phyloP scores from a whole-genome alignment of 1,140 invertebrate genomes.

The Pseudomyrmex flavicornis region DNA sequence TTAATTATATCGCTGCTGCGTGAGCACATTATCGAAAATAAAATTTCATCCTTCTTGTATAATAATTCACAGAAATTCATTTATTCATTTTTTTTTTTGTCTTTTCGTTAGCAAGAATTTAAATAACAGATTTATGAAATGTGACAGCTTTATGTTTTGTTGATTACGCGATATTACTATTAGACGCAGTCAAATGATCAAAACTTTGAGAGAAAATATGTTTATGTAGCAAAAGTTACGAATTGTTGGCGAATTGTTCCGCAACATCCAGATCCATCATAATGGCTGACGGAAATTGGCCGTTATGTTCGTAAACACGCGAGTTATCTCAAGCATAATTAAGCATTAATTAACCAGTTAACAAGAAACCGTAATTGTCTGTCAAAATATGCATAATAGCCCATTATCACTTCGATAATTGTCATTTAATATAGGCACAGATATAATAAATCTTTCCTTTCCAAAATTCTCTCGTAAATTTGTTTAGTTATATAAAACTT shows the following conservation, averaged over 20 bases:
- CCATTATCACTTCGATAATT: not conserved
- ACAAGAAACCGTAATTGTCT: conserved; percentile 28
- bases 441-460: not conserved
- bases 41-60: not conserved
- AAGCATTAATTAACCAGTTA: conserved; percentile 54
- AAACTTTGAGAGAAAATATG: conserved; percentile 55
- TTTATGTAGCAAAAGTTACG: conserved; percentile 60
- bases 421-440: not conserved
- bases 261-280: conserved; percentile 25
- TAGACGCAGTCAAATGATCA: conserved; percentile 40
- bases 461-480: not conserved
- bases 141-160: not conserved
- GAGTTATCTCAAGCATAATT: conserved; percentile 57
- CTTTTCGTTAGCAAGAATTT: not conserved
- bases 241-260: conserved; percentile 64
- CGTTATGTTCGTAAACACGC: conserved; percentile 64
- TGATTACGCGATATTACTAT: not conserved
- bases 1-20: conserved; percentile 13
- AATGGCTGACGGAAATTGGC: conserved; percentile 26
- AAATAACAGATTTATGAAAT: not conserved
- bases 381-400: conserved; percentile 11
- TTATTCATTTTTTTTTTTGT: not conserved
- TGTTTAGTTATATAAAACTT: too few species aligned
- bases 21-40: conserved; percentile 3
- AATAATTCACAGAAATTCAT: not conserved